Conservation (phyloP, 1,140 invertebrate species). For the Arion vulgaris region DNA sequence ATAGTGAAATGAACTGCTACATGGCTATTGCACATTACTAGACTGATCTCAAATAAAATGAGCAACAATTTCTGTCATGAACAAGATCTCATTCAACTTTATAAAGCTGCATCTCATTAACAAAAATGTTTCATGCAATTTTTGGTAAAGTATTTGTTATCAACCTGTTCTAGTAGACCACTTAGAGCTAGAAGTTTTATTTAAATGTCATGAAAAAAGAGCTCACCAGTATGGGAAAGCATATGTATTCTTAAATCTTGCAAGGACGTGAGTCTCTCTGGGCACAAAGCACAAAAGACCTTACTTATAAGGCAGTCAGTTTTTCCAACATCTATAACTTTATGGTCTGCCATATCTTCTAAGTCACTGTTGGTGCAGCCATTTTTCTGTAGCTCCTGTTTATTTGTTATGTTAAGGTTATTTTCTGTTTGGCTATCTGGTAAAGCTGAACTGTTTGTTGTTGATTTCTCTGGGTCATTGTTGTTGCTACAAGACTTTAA, state of each 20-base stretch:
- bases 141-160: no score
- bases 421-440: neutral
- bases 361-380: neutral
- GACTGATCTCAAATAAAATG: no score
- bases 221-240: constrained; percentile 75
- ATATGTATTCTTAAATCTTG: constrained; percentile 93
- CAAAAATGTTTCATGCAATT: no score
- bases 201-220: neutral
- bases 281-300: constrained; percentile 83
- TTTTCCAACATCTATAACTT: constrained; percentile 66
- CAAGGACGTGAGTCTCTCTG: constrained; percentile 93
- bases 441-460: neutral
- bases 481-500: neutral
- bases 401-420: neutral
- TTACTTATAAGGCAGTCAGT: constrained; percentile 91
- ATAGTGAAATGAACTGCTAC: no score
- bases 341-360: neutral
- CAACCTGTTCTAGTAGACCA: no score
- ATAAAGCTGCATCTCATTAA: no score
- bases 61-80: no score
- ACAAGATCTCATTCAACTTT: no score
- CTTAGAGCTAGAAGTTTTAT: no score
- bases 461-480: neutral
- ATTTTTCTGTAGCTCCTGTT: neutral
- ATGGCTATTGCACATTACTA: no score